Evolutionary conservation across 2,797 vertebrate genomes (phyloP).

Genomic region (Acanthurus leucopareius): DNA sequence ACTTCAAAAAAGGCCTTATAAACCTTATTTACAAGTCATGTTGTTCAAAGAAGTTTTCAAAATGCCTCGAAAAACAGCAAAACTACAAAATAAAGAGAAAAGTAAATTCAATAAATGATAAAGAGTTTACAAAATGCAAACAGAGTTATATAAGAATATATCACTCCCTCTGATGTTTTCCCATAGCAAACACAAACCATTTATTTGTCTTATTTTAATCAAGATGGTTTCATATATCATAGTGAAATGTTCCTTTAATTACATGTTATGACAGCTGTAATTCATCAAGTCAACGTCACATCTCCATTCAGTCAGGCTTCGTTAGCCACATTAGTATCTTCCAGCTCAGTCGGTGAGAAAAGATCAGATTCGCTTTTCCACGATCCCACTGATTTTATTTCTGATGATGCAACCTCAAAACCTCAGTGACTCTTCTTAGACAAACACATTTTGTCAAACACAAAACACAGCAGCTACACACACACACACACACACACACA

Average conservation of each 20-base stretch:
- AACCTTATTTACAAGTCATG: slow-evolving; percentile 1
- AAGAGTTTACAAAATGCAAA: slow-evolving; percentile 22
- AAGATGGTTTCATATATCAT: slow-evolving; percentile 37
- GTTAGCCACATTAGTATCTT: slow-evolving; percentile 28
- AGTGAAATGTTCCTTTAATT: slow-evolving; percentile 44
- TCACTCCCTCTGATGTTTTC: slow-evolving; percentile 34
- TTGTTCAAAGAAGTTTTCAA: slow-evolving; percentile 21
- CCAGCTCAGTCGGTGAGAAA: slow-evolving; percentile 26
- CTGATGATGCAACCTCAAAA: slow-evolving; percentile 55
- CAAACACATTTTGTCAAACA: slow-evolving; percentile 58
- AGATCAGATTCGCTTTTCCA: slow-evolving; percentile 6
- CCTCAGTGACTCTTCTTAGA: slow-evolving; percentile 56
- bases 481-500: no score
- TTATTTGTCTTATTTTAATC: slow-evolving; percentile 28
- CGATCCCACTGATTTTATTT: slow-evolving; percentile 54
- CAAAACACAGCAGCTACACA: slow-evolving; percentile 29
- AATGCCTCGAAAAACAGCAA: slow-evolving; percentile 26
- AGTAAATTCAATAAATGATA: slow-evolving; percentile 17
- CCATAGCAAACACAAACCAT: slow-evolving; percentile 28
- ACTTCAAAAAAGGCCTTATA: background rate
- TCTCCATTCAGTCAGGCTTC: slow-evolving; percentile 39
- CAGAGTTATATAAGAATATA: slow-evolving; percentile 6
- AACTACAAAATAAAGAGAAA: slow-evolving; percentile 13
- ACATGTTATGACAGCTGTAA: slow-evolving; percentile 36
- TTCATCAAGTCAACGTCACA: slow-evolving; percentile 38